Evolutionary conservation across 2,113 vertebrate species (phyloP).

Genomic region (Salvator merianae): DNA sequence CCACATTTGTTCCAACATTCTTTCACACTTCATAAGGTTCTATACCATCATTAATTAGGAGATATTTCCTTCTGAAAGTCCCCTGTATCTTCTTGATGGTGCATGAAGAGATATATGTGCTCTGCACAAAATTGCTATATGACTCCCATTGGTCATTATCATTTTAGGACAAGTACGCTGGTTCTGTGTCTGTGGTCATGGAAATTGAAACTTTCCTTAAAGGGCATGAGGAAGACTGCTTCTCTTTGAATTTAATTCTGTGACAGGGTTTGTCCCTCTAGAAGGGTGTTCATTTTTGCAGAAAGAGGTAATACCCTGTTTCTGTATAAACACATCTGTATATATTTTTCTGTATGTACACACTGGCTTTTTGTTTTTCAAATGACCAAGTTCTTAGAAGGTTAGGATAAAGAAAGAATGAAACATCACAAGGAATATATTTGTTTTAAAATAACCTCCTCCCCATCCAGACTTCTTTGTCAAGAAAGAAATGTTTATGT

Average conservation of each 20-base stretch:
- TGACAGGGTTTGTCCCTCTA: conserved; percentile 19
- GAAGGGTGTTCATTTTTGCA: too few species aligned
- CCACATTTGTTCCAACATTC: conserved; percentile 50
- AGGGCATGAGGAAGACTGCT: conserved; percentile 8
- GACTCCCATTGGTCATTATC: conserved; percentile 56
- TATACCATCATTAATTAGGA: conserved; percentile 63
- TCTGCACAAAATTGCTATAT: conserved; percentile 44
- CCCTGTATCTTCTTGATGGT: conserved; percentile 40
- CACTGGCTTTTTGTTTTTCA: background rate
- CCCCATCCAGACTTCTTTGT: background rate
- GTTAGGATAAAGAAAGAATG: background rate
- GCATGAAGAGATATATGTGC: conserved; percentile 39
- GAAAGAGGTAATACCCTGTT: too few species aligned
- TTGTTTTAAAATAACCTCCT: background rate
- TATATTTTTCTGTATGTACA: background rate
- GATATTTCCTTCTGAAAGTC: conserved; percentile 56
- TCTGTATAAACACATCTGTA: background rate
- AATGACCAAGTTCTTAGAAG: background rate
- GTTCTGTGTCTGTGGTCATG: conserved; percentile 13
- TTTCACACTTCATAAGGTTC: conserved; percentile 63
- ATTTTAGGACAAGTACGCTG: conserved; percentile 40
- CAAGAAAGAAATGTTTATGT: conserved; percentile 1
- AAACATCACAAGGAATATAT: background rate
- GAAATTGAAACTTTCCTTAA: conserved; percentile 14
- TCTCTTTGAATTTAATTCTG: conserved; percentile 7